These are phyloP conservation scores for Drosophila trapezifrons DNA, from an alignment of 1,140 invertebrate species.

Conservation along the genomic window DNA sequence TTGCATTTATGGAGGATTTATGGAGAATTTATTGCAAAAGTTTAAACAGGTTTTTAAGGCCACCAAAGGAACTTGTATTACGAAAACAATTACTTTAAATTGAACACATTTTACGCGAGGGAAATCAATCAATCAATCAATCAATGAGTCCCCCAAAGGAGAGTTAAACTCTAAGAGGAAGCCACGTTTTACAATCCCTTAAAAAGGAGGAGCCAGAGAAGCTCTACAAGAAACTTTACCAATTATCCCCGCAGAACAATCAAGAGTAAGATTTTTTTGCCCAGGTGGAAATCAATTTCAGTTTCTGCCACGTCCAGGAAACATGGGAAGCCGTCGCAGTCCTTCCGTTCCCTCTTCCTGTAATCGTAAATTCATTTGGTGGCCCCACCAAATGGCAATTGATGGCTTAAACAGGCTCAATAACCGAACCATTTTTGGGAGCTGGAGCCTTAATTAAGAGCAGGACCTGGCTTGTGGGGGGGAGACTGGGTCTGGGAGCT, in stretches of 20 bases:
- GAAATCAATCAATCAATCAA: slow-evolving; percentile 10
- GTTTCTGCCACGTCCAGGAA: slow-evolving; percentile 32
- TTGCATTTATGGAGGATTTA: too few species aligned
- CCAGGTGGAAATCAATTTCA: slow-evolving; percentile 42
- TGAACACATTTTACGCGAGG: too few species aligned
- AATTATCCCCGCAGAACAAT: slow-evolving; percentile 26
- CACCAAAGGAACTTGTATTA: background rate
- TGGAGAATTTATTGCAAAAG: too few species aligned
- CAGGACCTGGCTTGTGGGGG: background rate
- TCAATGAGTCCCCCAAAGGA: background rate
- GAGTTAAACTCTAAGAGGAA: slow-evolving; percentile 3
- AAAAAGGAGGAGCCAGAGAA: too few species aligned
- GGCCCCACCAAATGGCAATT: slow-evolving; percentile 48
- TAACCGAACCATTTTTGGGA: slow-evolving; percentile 28
- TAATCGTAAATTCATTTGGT: slow-evolving; percentile 59
- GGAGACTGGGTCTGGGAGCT: background rate
- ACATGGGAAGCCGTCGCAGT: background rate
- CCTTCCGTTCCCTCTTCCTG: slow-evolving; percentile 1
- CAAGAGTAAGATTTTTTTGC: slow-evolving; percentile 6
- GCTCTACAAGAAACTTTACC: slow-evolving; percentile 29
- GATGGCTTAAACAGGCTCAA: slow-evolving; percentile 55
- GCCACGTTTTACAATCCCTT: slow-evolving; percentile 12
- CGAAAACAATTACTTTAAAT: slow-evolving; percentile 2
- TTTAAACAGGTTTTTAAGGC: too few species aligned
- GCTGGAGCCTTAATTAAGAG: slow-evolving; percentile 26